These are phyloP conservation scores for Hirtodrosophila histrioides DNA, from an alignment of 2,888 invertebrate species.

Conservation along the genomic window DNA sequence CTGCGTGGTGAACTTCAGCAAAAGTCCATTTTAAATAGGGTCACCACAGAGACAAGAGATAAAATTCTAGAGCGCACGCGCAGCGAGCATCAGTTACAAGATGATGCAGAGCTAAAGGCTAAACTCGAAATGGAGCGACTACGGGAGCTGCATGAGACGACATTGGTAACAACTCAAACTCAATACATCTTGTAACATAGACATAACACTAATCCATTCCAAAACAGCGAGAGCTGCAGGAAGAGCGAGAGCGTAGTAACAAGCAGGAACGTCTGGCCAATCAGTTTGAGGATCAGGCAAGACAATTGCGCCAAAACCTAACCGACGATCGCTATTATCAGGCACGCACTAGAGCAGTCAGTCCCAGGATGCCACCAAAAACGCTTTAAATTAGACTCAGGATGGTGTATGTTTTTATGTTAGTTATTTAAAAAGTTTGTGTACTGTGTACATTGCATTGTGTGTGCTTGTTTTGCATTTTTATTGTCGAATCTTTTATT, in stretches of 20 bases:
- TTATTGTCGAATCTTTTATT: slow-evolving; percentile 3
- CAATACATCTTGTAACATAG: background rate
- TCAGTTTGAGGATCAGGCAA: slow-evolving; percentile 81
- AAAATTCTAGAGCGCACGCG: slow-evolving; percentile 86
- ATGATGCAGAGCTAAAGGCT: slow-evolving; percentile 71
- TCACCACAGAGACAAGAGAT: slow-evolving; percentile 86
- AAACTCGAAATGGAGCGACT: slow-evolving; percentile 80
- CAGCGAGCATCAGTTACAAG: slow-evolving; percentile 85
- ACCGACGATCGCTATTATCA: slow-evolving; percentile 82
- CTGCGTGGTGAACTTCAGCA: slow-evolving; percentile 81
- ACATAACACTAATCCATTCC: background rate
- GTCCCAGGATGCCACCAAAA: slow-evolving; percentile 51
- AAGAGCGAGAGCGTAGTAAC: slow-evolving; percentile 74
- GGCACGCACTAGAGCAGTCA: slow-evolving; percentile 75
- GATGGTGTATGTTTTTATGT: slow-evolving; percentile 9
- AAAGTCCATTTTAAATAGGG: slow-evolving; percentile 65
- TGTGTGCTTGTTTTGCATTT: slow-evolving; percentile 10
- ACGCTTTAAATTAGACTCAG: slow-evolving; percentile 36
- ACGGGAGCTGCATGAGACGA: slow-evolving; percentile 69
- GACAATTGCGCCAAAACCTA: slow-evolving; percentile 81
- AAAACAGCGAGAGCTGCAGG: slow-evolving; percentile 74
- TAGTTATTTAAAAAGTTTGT: slow-evolving; percentile 1
- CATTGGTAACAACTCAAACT: slow-evolving; percentile 67
- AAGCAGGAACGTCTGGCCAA: slow-evolving; percentile 78
- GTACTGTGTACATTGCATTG: slow-evolving; percentile 22